Evolutionary conservation across 2,797 vertebrate genomes (phyloP), one percentile per base, ranked within the genome.

Genomic region (Pyrocephalus nanus): DNA sequence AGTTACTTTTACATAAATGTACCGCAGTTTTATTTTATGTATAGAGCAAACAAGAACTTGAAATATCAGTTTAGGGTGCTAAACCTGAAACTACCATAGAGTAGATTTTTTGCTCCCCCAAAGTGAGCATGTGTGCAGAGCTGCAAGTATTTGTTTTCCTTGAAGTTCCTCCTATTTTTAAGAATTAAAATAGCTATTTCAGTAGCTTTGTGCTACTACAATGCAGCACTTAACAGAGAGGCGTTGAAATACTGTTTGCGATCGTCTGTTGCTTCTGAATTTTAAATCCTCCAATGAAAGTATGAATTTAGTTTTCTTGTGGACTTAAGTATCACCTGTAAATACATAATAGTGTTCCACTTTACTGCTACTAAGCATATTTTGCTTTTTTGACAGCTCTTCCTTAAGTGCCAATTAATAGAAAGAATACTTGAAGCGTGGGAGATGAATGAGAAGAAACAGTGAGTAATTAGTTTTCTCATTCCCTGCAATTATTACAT

Each of bases 371-470:
- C 45, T 97, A 88, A 97, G 58, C 30, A 9, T 66, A 27, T 60
- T 94, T 93, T 95, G 47, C 30, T 64, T 92, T 93, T 88, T 75
- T 93, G 43, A 30, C 97, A 99, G 99, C 98, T 99, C 90, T 99
- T 99, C 98, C 98, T 99, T 97, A 99, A 99, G 98, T 99, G 99
- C 98, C 98, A 99, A 93, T 98, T 99, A 97, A 98, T 99, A 97
- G 99, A 99, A 97, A 98, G 99, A 98, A 99, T 99, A 97, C 96
- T 99, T 94, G 99, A 99, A 42, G 99, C 99, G 9, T 99, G 99
- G 99, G 98, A 98, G 91, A 98, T 98, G 97, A 99, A 99, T 88
- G 99, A 99, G 95, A 99, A 98, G 96, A 99, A 99, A 96, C 99
- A 99, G 99, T 99, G 97, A 99, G 99, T 98, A 95, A 76, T 82